Evolutionary conservation across 1,140 invertebrate species (phyloP).

Genomic region (Sitobion miscanthi): DNA sequence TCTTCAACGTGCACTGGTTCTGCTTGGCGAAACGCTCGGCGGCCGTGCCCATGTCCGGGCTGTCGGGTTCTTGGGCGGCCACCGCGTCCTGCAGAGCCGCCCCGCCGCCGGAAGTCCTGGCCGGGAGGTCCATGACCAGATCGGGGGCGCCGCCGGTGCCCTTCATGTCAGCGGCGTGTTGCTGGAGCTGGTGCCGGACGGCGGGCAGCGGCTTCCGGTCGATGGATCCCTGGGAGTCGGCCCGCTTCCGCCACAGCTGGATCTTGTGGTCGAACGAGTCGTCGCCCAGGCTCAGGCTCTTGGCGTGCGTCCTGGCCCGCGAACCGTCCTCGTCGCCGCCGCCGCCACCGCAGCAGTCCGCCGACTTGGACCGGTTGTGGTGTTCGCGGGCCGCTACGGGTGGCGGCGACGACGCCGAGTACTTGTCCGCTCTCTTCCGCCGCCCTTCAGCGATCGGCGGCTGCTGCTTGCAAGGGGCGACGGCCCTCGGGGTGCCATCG

Average conservation of each 20-base stretch:
- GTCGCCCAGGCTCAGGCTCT: conserved; percentile 65
- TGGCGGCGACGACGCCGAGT: not conserved
- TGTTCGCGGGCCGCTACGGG: not conserved
- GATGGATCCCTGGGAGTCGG: conserved; percentile 66
- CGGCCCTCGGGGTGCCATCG: not conserved
- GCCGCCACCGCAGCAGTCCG: not conserved
- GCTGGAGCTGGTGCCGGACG: not conserved
- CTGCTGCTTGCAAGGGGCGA: not conserved
- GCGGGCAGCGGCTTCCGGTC: conserved; percentile 58
- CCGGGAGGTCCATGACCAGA: conserved; percentile 85
- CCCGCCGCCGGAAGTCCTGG: conserved; percentile 26
- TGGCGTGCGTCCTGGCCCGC: conserved; percentile 62
- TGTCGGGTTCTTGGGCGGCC: conserved; percentile 66
- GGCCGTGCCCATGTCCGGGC: conserved; percentile 74
- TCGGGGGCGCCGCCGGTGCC: conserved; percentile 71
- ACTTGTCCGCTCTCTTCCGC: not conserved
- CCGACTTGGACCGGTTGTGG: conserved; percentile 21
- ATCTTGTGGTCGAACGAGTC: conserved; percentile 65
- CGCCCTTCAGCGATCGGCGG: conserved; percentile 22
- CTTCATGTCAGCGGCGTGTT: not conserved
- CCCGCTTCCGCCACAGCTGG: conserved; percentile 70
- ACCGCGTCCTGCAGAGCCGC: conserved; percentile 41
- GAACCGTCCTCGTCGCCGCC: conserved; percentile 22
- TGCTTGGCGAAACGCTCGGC: conserved; percentile 78
- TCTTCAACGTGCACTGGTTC: conserved; percentile 83